These are phyloP conservation scores for Eilema caniola DNA, from an alignment of 2,888 invertebrate genomes.

Conservation along the genomic window DNA sequence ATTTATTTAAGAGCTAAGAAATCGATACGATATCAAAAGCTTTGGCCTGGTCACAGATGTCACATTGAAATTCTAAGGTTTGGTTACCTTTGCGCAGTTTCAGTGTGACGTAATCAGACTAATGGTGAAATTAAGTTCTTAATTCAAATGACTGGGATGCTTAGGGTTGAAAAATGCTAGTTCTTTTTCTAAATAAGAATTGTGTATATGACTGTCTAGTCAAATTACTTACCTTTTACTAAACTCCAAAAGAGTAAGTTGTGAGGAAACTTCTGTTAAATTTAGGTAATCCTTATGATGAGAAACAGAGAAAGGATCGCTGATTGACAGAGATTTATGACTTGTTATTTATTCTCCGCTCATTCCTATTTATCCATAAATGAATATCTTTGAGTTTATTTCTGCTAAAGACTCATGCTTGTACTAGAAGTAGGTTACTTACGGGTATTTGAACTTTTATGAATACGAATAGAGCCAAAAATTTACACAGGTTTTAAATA, in stretches of 20 bases:
- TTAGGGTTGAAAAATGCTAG: too few relatives aligned
- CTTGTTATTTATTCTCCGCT: not conserved
- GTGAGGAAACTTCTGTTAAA: too few relatives aligned
- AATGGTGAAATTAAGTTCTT: not conserved
- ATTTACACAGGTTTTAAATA: too few relatives aligned
- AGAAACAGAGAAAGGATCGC: constrained; percentile 4
- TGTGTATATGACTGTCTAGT: not conserved
- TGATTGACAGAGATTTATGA: constrained; percentile 1
- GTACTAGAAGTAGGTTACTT: too few relatives aligned
- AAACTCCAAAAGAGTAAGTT: too few relatives aligned
- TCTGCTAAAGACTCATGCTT: too few relatives aligned
- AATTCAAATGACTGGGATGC: not conserved
- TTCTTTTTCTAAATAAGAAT: not conserved
- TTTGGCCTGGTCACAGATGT: not conserved
- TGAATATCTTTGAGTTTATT: not conserved
- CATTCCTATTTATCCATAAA: not conserved
- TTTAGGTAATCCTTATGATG: not conserved
- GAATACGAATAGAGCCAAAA: too few relatives aligned
- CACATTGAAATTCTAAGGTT: not conserved
- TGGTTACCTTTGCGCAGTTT: constrained; percentile 1
- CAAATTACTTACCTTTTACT: too few relatives aligned
- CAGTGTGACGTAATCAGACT: not conserved
- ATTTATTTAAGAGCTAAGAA: not conserved
- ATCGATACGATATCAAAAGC: not conserved
- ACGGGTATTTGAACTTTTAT: too few relatives aligned